Base-by-base conservation (phyloP, 2,888 invertebrate species). In the Serrognathus titanus region DNA sequence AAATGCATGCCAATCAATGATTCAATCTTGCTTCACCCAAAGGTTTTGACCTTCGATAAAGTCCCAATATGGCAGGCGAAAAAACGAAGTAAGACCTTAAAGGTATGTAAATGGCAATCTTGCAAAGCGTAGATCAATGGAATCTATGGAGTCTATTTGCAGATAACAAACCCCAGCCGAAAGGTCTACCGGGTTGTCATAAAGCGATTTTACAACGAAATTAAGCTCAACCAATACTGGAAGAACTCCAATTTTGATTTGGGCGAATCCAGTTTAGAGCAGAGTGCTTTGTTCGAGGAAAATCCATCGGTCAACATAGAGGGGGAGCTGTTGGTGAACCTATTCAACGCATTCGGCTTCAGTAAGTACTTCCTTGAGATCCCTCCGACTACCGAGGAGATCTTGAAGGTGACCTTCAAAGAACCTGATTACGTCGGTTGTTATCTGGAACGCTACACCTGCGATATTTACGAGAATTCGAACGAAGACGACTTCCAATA, bases 311-410 rank as follows among this genome's bases (percentile, higher is more conserved):
- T 64, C 2, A 31, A 51, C 24, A 56, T 58, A n/a, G 56, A 56
- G 7, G 24, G 24, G 6, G 24, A 31, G 24, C 24, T 31, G 6
- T n/a, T 67, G 6, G 64, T 62, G 8, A 63, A 64, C 35, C 57
- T 63, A 2, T 64, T 64, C 35, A 60, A 61, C 39, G 36, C 40
- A 1, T 70, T 70, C 39, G 51, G 41, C 16, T 68, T 70, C 36
- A 62, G 65, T 3, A 51, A 47, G 11, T 62, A 61, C 31, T 63
- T 58, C 13, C 55, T 66, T n/a, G 48, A 60, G 8, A 36, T 69
- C 7, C 43, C 54, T 1, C 48, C 57, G 0, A 52, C 58, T 2
- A 55, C 57, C n/a, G 56, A 60, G 12, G 51, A 50, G n/a, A 57
- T 36, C 1, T 36, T 69, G 6, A 66, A 60, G 49, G 62, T 67